Percentiles rank a stretch among this genome's conserved stretches.
These are phyloP conservation scores for Gouania willdenowi DNA, from an alignment of 2,797 vertebrate species.

Conservation along the genomic window DNA sequence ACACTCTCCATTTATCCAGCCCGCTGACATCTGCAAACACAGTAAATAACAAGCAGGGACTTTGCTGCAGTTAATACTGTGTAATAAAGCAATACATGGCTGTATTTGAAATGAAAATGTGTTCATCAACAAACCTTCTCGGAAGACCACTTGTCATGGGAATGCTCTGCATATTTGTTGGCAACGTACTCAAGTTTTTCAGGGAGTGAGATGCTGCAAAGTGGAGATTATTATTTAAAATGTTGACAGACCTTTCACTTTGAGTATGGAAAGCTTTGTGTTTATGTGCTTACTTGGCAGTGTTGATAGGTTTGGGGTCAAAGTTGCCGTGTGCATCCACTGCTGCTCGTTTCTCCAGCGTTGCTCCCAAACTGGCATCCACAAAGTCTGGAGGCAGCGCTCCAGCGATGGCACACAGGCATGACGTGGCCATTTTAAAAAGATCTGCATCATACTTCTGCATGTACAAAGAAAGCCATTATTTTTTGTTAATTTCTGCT, in stretches of 20 bases:
- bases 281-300: slow-evolving; percentile 84
- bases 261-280: not conserved
- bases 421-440: slow-evolving; percentile 91
- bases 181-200: slow-evolving; percentile 95
- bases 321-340: slow-evolving; percentile 95
- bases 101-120: not conserved
- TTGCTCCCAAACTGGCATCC: slow-evolving; percentile 82
- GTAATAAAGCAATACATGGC: too few species aligned
- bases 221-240: slow-evolving; percentile 4
- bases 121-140: slow-evolving; percentile 95
- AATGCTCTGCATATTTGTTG: slow-evolving; percentile 95
- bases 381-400: slow-evolving; percentile 95
- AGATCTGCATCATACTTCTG: slow-evolving; percentile 95
- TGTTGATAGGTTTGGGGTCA: slow-evolving; percentile 93
- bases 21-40: slow-evolving; percentile 80
- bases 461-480: slow-evolving; percentile 34
- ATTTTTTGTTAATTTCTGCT: not conserved
- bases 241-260: not conserved
- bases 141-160: slow-evolving; percentile 95
- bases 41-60: too few species aligned
- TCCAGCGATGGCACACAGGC: slow-evolving; percentile 92
- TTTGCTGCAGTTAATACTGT: too few species aligned
- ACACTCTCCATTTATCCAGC: slow-evolving; percentile 88
- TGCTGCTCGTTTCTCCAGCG: slow-evolving; percentile 87
- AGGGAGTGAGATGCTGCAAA: slow-evolving; percentile 88